Percentiles rank a stretch among this genome's conserved stretches.
Evolutionary conservation across 1,140 invertebrate species (phyloP).

Genomic region (Drosophila sucinea): DNA sequence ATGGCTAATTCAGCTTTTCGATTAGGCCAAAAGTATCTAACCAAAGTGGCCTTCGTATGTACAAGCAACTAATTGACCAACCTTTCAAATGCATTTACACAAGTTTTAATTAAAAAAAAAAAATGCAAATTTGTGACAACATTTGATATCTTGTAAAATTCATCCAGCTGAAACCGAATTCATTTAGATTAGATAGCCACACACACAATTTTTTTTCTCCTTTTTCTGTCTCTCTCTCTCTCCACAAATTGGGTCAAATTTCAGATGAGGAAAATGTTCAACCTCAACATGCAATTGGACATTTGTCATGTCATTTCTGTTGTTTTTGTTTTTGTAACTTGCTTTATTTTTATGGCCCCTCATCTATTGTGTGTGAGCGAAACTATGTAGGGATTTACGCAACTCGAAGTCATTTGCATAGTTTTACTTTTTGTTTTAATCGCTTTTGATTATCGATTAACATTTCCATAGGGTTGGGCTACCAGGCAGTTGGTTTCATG

Average conservation of each 20-base stretch:
- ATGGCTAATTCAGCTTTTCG: neutral
- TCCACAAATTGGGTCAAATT: slow-evolving; percentile 7
- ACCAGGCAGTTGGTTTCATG: neutral
- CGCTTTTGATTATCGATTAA: slow-evolving; percentile 53
- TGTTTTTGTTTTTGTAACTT: neutral
- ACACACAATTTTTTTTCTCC: no score
- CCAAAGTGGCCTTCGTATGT: neutral
- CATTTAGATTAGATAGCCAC: neutral
- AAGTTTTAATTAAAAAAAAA: neutral
- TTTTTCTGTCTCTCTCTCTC: neutral
- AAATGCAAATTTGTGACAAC: slow-evolving; percentile 3
- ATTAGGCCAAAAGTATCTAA: neutral
- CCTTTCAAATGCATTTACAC: neutral
- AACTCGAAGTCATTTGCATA: slow-evolving; percentile 24
- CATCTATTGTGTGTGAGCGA: neutral
- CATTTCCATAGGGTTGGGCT: slow-evolving; percentile 30
- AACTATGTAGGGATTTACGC: slow-evolving; percentile 38
- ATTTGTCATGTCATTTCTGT: slow-evolving; percentile 1
- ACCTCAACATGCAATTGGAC: slow-evolving; percentile 13
- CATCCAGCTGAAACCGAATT: neutral
- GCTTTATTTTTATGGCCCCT: slow-evolving; percentile 1
- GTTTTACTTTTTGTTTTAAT: slow-evolving; percentile 51
- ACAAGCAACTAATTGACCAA: slow-evolving; percentile 4
- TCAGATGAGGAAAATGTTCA: slow-evolving; percentile 6
- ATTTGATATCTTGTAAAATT: slow-evolving; percentile 8